Evolutionary conservation across 2,113 vertebrate species (phyloP), one percentile per base, ranked within the genome.

Genomic region (Sylvia atricapilla): DNA sequence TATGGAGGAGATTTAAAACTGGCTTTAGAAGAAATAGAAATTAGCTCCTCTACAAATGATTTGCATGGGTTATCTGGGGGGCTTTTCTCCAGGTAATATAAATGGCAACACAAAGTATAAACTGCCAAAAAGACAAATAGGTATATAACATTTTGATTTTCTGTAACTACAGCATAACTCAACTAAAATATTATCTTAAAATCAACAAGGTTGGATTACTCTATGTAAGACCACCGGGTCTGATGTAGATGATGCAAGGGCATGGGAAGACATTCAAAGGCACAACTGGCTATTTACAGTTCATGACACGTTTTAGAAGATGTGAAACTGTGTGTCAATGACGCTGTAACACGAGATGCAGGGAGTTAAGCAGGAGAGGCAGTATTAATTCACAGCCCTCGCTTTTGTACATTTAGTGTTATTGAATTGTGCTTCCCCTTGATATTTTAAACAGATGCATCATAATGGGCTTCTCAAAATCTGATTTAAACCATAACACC

Each of bases 181-280:
- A 10, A 77, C 68, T 81, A 46, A 94, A 95, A 97, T 95, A 96
- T 94, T 93, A 92, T 84, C 77, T 86, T 88, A 87, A 96, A 92
- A 88, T 55, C 73, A 68, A 58, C 91, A 72, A 86, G 56, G 33
- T 35, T 89, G n/a, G 53, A 94, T 83, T 90, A 68, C 68, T 77
- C n/a, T 87, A 15, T n/a, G 70, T 93, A 90, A 79, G 90, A 89
- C 80, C 81, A 79, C 47, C 43, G 39, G 64, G 63, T 84, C 90
- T 91, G 79, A 89, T 86, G 89, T 94, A 94, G 95, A 64, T 33
- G 35, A 75, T 85, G 87, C 79, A 72, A 92, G 85, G 77, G 82
- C 91, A 91, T 92, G 81, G 90, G 93, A 96, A 96, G 93, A 90
- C 90, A 73, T 95, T 97, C 73, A 89, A 89, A 96, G 91, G 95